These are phyloP conservation scores for Chlorospingus flavigularis DNA, from an alignment of 2,797 vertebrate genomes.

Conservation along the genomic window DNA sequence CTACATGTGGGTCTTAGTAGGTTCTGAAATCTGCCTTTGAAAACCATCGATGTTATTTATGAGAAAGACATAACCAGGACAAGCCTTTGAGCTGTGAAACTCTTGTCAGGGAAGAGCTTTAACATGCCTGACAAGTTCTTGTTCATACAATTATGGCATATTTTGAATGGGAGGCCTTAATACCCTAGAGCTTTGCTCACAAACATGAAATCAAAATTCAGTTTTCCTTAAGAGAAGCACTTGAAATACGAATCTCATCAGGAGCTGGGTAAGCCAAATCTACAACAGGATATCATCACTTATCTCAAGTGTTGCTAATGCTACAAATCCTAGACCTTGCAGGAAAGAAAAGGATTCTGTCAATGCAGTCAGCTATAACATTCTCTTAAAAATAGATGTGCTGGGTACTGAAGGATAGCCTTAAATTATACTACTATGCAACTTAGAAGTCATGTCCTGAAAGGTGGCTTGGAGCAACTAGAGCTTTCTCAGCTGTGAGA, in stretches of 20 bases:
- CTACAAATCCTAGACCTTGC: not conserved
- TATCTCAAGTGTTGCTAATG: not conserved
- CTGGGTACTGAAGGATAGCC: not conserved
- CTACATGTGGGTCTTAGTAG: rapidly evolving
- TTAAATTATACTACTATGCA: not conserved
- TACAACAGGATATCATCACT: not conserved
- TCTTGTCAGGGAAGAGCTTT: not conserved
- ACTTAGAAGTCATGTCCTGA: not conserved
- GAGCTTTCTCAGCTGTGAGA: not conserved
- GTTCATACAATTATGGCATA: not conserved
- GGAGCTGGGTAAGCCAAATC: not conserved
- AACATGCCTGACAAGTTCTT: not conserved
- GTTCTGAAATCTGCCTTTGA: not conserved
- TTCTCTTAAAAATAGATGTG: not conserved
- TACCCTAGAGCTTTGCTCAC: not conserved
- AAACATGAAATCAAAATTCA: not conserved
- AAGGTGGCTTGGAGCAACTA: not conserved
- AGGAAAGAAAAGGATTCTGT: not conserved
- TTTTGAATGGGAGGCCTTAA: not conserved
- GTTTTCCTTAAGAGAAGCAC: not conserved
- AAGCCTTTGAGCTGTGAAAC: not conserved
- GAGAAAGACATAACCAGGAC: not conserved
- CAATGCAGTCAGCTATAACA: not conserved
- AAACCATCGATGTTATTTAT: not conserved
- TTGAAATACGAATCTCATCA: not conserved